phyloP scores from a whole-genome alignment of 2,797 vertebrate genomes.

The Smutsia temminckii region DNA sequence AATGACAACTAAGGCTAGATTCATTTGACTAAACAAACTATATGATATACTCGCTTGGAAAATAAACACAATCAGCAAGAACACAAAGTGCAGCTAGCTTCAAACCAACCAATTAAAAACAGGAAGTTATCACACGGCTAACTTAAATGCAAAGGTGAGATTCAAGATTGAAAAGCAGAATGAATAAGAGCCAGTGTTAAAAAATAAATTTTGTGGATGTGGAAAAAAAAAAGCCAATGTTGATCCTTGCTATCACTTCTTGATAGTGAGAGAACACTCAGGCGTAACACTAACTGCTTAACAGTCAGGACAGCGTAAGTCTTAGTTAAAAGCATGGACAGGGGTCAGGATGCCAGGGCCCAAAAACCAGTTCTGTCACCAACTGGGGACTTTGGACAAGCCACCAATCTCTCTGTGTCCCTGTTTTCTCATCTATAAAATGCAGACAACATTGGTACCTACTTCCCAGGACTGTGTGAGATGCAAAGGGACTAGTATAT shows the following conservation, averaged over 20 bases:
- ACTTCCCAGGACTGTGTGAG: not conserved
- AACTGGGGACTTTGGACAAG: not conserved
- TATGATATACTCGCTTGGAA: not conserved
- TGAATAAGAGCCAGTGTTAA: not conserved
- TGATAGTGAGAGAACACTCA: not conserved
- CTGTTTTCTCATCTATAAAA: not conserved
- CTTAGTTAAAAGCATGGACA: not conserved
- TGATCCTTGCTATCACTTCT: not conserved
- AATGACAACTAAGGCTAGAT: not conserved
- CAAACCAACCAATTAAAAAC: not conserved
- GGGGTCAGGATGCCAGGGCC: not conserved
- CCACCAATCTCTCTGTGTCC: not conserved
- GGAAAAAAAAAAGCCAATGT: too few relatives aligned
- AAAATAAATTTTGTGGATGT: too few relatives aligned
- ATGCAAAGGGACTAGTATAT: not conserved
- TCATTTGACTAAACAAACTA: not conserved
- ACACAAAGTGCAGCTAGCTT: not conserved
- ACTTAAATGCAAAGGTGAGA: not conserved
- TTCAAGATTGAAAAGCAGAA: not conserved
- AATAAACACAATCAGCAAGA: constrained; percentile 16
- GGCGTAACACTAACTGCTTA: not conserved
- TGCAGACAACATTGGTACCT: not conserved
- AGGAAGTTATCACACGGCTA: not conserved
- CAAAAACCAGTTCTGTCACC: not conserved
- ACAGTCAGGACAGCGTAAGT: not conserved